Base-by-base conservation (phyloP, 2,113 vertebrate species). In the Pyxicephalus adspersus region DNA sequence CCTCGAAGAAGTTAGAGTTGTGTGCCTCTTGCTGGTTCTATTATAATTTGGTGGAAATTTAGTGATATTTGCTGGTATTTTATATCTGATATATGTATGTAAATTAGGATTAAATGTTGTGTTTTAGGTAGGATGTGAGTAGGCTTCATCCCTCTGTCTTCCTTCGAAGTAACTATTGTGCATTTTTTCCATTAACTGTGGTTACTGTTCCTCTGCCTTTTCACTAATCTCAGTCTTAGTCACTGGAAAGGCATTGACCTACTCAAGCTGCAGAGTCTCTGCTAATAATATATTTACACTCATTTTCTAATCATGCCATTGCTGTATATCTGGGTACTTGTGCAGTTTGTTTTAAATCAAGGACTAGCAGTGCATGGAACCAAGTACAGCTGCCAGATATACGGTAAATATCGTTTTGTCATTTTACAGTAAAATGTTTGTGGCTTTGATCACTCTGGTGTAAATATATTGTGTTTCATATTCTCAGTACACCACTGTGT, bases 211-310 rank as follows among this genome's bases (percentile, higher is more conserved):
- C 83, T 64, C 83, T 72, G 84, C 74, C 57, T 89, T 87, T 90
- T 90, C 87, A 87, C 85, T 87, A 75, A 89, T 90, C 85, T 90
- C 85, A 81, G 58, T 90, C 84, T 87, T 92, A 90, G 84, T 90
- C 89, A 92, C 79, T 90, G 87, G 88, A 88, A 87, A 86, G 83
- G 85, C 38, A 18, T 51, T 81, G 70, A 65, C 61, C 68, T 77
- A 60, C 60, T 17, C 45, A 26, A 3, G 28, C 52, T 18, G 68
- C 15, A 0, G 26, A 77, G 20, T 50, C 16, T 70, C n/a, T 64
- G n/a, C 19, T 7, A 57, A 58, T 34, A 26, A 22, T 25, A 38
- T 54, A 34, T 54, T 57, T 67, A 28, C 1, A 4, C 38, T 52
- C 66, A 25, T 2, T 8, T 7, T 5, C 26, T 31, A 72, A 79